Percentiles rank a stretch among this genome's conserved stretches.
Conservation (phyloP, 2,888 invertebrate genomes). For the Phania funesta region DNA sequence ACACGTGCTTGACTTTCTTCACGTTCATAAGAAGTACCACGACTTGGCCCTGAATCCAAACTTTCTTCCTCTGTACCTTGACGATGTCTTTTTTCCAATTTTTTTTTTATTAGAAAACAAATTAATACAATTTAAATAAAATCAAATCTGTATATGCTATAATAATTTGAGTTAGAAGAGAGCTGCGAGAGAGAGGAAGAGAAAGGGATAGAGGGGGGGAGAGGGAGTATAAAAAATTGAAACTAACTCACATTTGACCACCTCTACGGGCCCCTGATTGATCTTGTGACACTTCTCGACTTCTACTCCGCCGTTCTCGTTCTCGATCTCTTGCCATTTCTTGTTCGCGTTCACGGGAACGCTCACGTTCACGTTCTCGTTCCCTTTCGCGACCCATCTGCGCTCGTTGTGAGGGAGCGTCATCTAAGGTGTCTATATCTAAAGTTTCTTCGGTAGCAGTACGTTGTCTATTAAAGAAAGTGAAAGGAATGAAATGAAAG, state of each 20-base stretch:
- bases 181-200: too few relatives aligned
- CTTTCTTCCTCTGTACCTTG: conserved; percentile 72
- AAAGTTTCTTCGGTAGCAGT: conserved; percentile 76
- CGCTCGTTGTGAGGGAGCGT: conserved; percentile 68
- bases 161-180: too few relatives aligned
- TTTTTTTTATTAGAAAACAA: background rate
- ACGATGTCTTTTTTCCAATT: conserved; percentile 73
- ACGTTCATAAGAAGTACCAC: conserved; percentile 76
- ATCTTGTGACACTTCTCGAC: conserved; percentile 71
- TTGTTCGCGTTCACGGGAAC: conserved; percentile 61
- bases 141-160: too few relatives aligned
- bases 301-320: conserved; percentile 69
- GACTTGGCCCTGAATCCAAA: conserved; percentile 76
- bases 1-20: conserved; percentile 71
- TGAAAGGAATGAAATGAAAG: too few relatives aligned
- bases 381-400: conserved; percentile 60
- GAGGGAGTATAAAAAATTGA: background rate
- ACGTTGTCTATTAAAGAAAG: conserved; percentile 71
- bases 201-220: too few relatives aligned
- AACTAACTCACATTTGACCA: conserved; percentile 73
- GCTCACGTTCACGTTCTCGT: conserved; percentile 57
- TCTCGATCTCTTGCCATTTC: conserved; percentile 68
- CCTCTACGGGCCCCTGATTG: conserved; percentile 68
- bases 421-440: conserved; percentile 71
- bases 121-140: too few relatives aligned